These are phyloP conservation scores for Cyclopterus lumpus DNA, from an alignment of 2,797 vertebrate species.

Conservation along the genomic window DNA sequence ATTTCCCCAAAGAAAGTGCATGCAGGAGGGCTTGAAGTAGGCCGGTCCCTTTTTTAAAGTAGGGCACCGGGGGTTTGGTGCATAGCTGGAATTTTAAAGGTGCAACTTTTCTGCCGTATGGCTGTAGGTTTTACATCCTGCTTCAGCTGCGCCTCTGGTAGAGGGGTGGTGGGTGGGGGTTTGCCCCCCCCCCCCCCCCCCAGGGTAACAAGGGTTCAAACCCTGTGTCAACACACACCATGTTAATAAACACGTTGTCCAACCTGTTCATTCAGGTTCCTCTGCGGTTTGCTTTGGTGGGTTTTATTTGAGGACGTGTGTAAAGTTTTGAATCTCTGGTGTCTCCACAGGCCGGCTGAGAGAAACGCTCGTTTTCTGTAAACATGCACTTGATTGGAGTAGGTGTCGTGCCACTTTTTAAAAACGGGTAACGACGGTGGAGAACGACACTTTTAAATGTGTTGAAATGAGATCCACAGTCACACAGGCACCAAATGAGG, in stretches of 20 bases:
- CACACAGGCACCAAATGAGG: slow-evolving; percentile 12
- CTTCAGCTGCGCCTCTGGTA: slow-evolving; percentile 14
- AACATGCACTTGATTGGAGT: not conserved
- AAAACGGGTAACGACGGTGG: slow-evolving; percentile 13
- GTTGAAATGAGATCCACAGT: slow-evolving; percentile 20
- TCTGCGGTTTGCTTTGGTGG: not conserved
- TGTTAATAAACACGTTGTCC: not conserved
- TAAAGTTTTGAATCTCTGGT: no score
- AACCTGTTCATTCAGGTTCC: not conserved
- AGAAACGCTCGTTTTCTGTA: not conserved
- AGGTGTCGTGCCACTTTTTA: not conserved
- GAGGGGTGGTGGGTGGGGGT: no score
- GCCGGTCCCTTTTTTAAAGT: slow-evolving; percentile 35
- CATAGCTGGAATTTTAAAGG: slow-evolving; percentile 14
- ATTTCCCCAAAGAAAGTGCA: slow-evolving; percentile 14
- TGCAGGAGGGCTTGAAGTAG: slow-evolving; percentile 29
- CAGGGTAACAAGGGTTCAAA: slow-evolving; percentile 4
- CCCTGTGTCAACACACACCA: slow-evolving; percentile 35
- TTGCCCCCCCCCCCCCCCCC: no score
- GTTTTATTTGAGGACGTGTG: not conserved
- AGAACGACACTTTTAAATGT: slow-evolving; percentile 12
- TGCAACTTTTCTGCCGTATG: slow-evolving; percentile 21
- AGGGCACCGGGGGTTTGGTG: slow-evolving; percentile 23
- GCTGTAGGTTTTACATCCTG: slow-evolving; percentile 49
- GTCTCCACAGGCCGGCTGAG: not conserved